Evolutionary conservation across 2,888 invertebrate genomes (phyloP).

Genomic region (Dicranocentrus wangi): DNA sequence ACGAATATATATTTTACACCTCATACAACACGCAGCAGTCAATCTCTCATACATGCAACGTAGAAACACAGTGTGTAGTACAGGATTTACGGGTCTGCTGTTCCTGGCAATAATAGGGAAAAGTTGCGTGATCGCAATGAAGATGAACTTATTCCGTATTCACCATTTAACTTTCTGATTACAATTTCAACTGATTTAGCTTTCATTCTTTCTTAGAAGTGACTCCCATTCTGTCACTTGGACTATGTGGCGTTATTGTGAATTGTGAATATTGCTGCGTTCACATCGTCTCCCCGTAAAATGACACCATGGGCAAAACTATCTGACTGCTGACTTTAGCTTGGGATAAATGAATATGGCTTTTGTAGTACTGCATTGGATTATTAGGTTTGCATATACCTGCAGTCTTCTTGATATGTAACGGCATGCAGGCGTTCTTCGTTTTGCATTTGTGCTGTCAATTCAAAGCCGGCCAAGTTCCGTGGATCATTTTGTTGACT

Average conservation of each 20-base stretch:
- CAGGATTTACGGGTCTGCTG: not conserved
- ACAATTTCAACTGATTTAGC: not conserved
- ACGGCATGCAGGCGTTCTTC: too few species aligned
- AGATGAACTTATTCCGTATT: not conserved
- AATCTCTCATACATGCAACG: not conserved
- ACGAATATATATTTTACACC: conserved; percentile 48
- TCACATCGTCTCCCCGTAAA: not conserved
- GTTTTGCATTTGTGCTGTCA: not conserved
- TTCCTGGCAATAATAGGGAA: conserved; percentile 31
- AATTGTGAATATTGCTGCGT: not conserved
- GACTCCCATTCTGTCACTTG: not conserved
- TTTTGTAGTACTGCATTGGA: too few species aligned
- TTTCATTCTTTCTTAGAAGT: too few species aligned
- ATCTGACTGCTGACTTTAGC: too few species aligned
- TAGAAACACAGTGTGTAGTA: not conserved
- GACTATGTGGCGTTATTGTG: not conserved
- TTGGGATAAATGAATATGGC: too few species aligned
- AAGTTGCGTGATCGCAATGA: not conserved
- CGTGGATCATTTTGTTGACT: not conserved
- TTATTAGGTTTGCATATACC: too few species aligned
- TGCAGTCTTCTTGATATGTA: too few species aligned
- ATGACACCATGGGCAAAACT: too few species aligned
- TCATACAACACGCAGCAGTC: conserved; percentile 4
- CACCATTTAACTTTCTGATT: not conserved
- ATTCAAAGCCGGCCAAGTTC: conserved; percentile 7